Evolutionary conservation across 2,113 vertebrate genomes (phyloP).

Genomic region (Colistium nudipinnis): DNA sequence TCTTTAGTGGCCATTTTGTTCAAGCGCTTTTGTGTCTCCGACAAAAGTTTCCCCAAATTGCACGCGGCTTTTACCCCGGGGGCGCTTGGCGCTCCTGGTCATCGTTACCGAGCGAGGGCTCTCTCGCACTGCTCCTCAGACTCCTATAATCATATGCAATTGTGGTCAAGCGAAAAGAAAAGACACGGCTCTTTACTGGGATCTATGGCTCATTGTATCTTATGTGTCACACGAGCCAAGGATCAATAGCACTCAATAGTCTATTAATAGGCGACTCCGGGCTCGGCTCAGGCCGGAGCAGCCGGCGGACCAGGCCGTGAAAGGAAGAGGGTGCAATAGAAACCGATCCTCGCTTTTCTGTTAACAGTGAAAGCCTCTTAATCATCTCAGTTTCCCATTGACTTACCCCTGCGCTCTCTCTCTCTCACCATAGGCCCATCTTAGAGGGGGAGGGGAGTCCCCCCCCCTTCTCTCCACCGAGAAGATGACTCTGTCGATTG

Average conservation of each 20-base stretch:
- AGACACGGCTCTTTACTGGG: slow-evolving; percentile 76
- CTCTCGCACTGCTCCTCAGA: slow-evolving; percentile 69
- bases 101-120: slow-evolving; percentile 53
- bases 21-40: slow-evolving; percentile 70
- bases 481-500: slow-evolving; percentile 68
- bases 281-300: slow-evolving; percentile 77
- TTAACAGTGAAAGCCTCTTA: slow-evolving; percentile 84
- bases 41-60: slow-evolving; percentile 80
- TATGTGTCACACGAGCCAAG: slow-evolving; percentile 79
- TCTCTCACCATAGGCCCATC: slow-evolving; percentile 65
- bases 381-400: slow-evolving; percentile 85
- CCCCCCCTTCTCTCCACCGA: slow-evolving; percentile 51
- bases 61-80: slow-evolving; percentile 63
- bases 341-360: slow-evolving; percentile 82
- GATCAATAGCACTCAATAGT: slow-evolving; percentile 86
- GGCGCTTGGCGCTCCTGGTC: slow-evolving; percentile 59
- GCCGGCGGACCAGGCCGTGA: slow-evolving; percentile 77
- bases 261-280: slow-evolving; percentile 84
- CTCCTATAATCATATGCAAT: slow-evolving; percentile 85
- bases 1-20: slow-evolving; percentile 62
- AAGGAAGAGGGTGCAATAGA: slow-evolving; percentile 80
- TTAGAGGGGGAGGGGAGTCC: slow-evolving; percentile 65
- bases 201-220: slow-evolving; percentile 85
- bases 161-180: slow-evolving; percentile 81
- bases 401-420: slow-evolving; percentile 72